Base-by-base conservation (phyloP, 2,888 invertebrate species). In the Ceramica pisi region DNA sequence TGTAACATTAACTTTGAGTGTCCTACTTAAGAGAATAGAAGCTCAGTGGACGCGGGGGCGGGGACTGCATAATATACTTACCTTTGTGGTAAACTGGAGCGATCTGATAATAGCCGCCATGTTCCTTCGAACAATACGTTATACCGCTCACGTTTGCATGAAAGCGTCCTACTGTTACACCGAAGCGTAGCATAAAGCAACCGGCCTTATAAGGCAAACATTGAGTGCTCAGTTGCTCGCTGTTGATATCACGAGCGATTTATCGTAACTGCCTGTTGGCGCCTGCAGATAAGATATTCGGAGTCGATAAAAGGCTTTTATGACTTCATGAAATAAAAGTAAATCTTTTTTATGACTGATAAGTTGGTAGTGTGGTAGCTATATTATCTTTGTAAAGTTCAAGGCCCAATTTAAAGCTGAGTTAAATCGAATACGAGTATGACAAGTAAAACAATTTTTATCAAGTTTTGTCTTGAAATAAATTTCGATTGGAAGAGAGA, bases 81-180 rank as follows among this genome's bases (percentile, higher is more conserved):
- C 76, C 81, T 84, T 78, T 82, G 82, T 72, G 53, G 84, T 67
- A 72, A 87, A 86, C 77, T 86, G 56, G 88, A 85, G 81, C 86
- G 73, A 89, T 88, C 88, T 76, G 89, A 88, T 88, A 89, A 87
- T 62, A 64, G 75, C 76, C 78, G 82, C 75, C 71, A 83, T 86
- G 81, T 85, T 73, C 80, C 81, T 81, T 79, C 55, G 44, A 85
- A 85, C 86, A 88, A 85, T 85, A 75, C 83, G 50, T 72, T 79
- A 61, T 73, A 80, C 76, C 38, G 68, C 68, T 80, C 79, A 80
- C 68, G 83, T 86, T 85, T 85, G 74, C 78, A 81, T 82, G 82
- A 80, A 79, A 68, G 75, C 73, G 64, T 64, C 66, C 75, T 57
- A 59, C 68, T 80, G 67, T 86, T 78, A 83, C 84, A 85, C 81